Evolutionary conservation across 2,797 vertebrate genomes (phyloP).

Genomic region (Zenarchopterus dispar): DNA sequence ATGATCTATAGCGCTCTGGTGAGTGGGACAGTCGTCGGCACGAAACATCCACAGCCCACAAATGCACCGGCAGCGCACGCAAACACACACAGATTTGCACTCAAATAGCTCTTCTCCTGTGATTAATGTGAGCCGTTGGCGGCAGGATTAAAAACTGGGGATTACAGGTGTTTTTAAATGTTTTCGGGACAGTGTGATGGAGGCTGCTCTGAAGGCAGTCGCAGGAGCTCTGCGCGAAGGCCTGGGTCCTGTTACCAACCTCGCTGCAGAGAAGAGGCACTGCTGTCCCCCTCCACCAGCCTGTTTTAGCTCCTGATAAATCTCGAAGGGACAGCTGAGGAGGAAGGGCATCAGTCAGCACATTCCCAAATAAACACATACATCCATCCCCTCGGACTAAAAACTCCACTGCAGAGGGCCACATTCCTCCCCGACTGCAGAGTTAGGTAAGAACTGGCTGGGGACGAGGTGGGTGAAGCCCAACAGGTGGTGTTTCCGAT

Average conservation of each 20-base stretch:
- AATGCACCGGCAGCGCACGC: constrained; percentile 9
- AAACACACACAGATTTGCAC: constrained; percentile 26
- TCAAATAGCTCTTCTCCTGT: constrained; percentile 24
- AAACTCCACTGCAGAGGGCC: constrained; percentile 57
- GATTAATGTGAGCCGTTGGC: constrained; percentile 41
- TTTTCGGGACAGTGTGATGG: constrained; percentile 38
- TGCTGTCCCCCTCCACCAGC: constrained; percentile 54
- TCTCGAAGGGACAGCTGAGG: constrained; percentile 77
- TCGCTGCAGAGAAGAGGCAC: constrained; percentile 46
- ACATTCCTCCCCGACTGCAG: constrained; percentile 56
- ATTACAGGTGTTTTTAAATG: constrained; percentile 59
- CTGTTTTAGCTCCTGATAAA: constrained; percentile 81
- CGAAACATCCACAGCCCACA: constrained; percentile 11
- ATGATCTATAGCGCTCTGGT: constrained; percentile 50
- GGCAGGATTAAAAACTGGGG: constrained; percentile 42
- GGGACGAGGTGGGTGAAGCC: not conserved
- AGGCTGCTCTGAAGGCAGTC: constrained; percentile 24
- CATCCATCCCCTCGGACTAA: constrained; percentile 64
- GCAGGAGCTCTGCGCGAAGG: constrained; percentile 12
- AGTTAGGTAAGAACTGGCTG: constrained; percentile 29
- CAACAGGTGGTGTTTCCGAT: constrained; percentile 1
- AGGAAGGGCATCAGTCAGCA: constrained; percentile 77
- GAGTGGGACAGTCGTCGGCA: constrained; percentile 44
- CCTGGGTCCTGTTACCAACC: constrained; percentile 70
- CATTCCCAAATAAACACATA: constrained; percentile 71